Conservation (phyloP, 2,113 vertebrate species). For the Myodes glareolus region DNA sequence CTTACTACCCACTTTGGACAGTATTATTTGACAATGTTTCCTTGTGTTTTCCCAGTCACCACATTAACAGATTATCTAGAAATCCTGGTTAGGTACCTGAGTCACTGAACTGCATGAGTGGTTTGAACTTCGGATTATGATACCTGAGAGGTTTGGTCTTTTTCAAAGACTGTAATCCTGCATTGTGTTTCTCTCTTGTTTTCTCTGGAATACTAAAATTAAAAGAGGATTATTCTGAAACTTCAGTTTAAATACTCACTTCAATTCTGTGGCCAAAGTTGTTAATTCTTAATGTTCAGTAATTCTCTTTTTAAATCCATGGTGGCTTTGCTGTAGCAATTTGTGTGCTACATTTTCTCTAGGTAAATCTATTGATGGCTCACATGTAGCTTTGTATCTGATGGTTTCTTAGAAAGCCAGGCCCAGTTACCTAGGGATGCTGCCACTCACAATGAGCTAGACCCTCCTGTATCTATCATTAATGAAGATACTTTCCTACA, state of each 20-base stretch:
- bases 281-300: background rate
- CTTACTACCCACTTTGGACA: background rate
- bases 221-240: background rate
- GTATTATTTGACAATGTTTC: background rate
- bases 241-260: background rate
- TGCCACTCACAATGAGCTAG: background rate
- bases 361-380: background rate
- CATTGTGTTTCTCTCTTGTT: background rate
- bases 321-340: background rate
- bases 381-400: too few species aligned
- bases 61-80: background rate
- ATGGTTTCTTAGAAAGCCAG: background rate
- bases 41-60: background rate
- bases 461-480: background rate
- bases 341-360: background rate
- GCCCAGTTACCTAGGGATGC: background rate
- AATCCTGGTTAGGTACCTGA: background rate
- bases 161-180: background rate
- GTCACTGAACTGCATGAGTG: background rate
- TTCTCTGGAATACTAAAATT: background rate
- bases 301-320: background rate
- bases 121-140: background rate
- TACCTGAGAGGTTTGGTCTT: rapidly evolving
- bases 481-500: too few species aligned
- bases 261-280: background rate